Evolutionary conservation across 2,888 invertebrate genomes (phyloP).

Genomic region (Chalcis sispes): DNA sequence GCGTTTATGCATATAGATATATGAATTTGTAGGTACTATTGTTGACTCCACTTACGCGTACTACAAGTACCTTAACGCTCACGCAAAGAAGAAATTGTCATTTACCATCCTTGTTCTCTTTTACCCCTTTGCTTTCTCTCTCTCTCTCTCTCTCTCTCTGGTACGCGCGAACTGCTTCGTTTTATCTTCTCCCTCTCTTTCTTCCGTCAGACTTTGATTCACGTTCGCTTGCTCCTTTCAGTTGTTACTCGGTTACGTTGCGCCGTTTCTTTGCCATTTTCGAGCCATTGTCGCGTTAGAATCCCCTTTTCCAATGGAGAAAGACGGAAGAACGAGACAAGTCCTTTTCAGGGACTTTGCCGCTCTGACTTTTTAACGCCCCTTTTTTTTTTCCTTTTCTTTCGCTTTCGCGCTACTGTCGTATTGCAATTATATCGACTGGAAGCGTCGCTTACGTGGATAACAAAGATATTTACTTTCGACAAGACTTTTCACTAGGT

Average conservation of each 20-base stretch:
- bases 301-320: neutral
- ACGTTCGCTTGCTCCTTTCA: constrained; percentile 1
- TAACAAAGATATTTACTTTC: neutral
- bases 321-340: neutral
- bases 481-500: too few relatives aligned
- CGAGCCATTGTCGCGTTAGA: neutral
- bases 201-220: neutral
- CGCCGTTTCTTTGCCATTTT: neutral
- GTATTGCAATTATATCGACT: neutral
- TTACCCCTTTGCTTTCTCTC: neutral
- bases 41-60: too few relatives aligned
- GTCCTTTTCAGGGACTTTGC: constrained; percentile 2
- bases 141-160: too few relatives aligned
- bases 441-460: neutral
- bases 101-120: neutral
- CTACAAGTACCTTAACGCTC: neutral
- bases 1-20: neutral
- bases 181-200: too few relatives aligned
- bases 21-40: too few relatives aligned
- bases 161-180: too few relatives aligned
- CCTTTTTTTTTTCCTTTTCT: neutral
- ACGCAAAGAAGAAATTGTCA: neutral
- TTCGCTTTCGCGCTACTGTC: neutral
- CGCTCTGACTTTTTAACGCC: constrained; percentile 6
- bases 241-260: neutral